Evolutionary conservation across 1,140 invertebrate species (phyloP).

Genomic region (Brachionus manjavacas): DNA sequence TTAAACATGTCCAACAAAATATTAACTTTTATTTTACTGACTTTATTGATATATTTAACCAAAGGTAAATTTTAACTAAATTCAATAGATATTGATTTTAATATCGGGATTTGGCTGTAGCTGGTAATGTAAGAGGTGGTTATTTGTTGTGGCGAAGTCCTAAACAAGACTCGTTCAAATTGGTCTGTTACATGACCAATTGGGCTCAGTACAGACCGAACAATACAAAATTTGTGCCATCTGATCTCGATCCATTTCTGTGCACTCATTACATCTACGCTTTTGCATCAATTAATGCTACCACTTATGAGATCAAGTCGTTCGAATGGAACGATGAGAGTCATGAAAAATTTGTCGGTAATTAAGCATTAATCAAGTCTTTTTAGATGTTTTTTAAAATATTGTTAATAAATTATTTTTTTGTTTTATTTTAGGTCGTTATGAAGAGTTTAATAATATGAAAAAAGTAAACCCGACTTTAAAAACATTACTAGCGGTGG

Average conservation of each 20-base stretch:
- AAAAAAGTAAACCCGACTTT: neutral
- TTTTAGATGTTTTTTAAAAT: neutral
- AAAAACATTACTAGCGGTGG: slow-evolving; percentile 57
- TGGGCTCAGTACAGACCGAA: slow-evolving; percentile 84
- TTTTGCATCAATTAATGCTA: slow-evolving; percentile 67
- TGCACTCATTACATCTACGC: slow-evolving; percentile 90
- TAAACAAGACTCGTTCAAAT: slow-evolving; percentile 43
- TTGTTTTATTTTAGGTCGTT: neutral
- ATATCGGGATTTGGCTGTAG: neutral
- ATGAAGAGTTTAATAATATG: slow-evolving; percentile 23
- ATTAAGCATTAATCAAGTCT: slow-evolving; percentile 46
- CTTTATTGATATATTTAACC: neutral
- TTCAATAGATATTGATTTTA: neutral
- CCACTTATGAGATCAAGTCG: slow-evolving; percentile 72
- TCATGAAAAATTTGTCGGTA: neutral
- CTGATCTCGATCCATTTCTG: slow-evolving; percentile 74
- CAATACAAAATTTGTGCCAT: slow-evolving; percentile 75
- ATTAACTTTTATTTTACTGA: neutral
- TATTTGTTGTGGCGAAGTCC: slow-evolving; percentile 32
- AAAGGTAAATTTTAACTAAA: neutral
- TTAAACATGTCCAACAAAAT: neutral
- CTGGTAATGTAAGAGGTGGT: neutral
- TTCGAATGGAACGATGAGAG: slow-evolving; percentile 72
- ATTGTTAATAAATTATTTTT: neutral
- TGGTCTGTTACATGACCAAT: slow-evolving; percentile 82